These are phyloP conservation scores for Emmelina monodactyla DNA, from an alignment of 2,888 invertebrate species.

Conservation along the genomic window DNA sequence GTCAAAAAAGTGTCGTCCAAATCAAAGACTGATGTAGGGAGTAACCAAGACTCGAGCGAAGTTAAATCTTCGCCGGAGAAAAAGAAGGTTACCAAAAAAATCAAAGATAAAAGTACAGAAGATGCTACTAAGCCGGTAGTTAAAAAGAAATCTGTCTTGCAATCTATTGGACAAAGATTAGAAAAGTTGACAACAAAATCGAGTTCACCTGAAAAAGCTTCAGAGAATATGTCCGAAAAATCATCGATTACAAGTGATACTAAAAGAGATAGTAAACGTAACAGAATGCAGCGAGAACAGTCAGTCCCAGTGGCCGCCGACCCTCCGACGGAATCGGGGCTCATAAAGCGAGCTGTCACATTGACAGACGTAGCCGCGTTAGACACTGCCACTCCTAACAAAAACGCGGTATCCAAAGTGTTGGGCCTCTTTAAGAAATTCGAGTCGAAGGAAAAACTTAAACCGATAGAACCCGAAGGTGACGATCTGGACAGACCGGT, in stretches of 20 bases:
- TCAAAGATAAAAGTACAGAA: slow-evolving; percentile 41
- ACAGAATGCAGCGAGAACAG: slow-evolving; percentile 70
- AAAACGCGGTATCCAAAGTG: slow-evolving; percentile 77
- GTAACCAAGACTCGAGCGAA: slow-evolving; percentile 30
- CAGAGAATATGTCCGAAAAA: slow-evolving; percentile 28
- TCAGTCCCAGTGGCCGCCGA: slow-evolving; percentile 67
- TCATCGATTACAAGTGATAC: slow-evolving; percentile 20
- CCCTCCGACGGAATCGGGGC: slow-evolving; percentile 69
- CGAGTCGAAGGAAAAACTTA: slow-evolving; percentile 65
- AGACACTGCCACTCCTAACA: slow-evolving; percentile 50
- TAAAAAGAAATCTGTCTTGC: slow-evolving; percentile 74
- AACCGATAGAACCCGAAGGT: slow-evolving; percentile 26
- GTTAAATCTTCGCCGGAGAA: slow-evolving; percentile 35
- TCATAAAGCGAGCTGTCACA: slow-evolving; percentile 76
- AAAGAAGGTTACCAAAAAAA: slow-evolving; percentile 50
- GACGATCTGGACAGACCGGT: slow-evolving; percentile 21
- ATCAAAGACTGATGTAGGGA: slow-evolving; percentile 45
- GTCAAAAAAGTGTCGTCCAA: slow-evolving; percentile 54
- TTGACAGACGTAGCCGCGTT: slow-evolving; percentile 71
- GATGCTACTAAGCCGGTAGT: slow-evolving; percentile 36
- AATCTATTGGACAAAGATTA: slow-evolving; percentile 79
- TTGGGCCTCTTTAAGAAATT: slow-evolving; percentile 79
- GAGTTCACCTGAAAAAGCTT: slow-evolving; percentile 55
- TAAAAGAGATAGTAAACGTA: slow-evolving; percentile 48
- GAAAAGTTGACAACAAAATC: slow-evolving; percentile 70